Evolutionary conservation across 2,797 vertebrate genomes (phyloP).

Genomic region (Miichthys miiuy): DNA sequence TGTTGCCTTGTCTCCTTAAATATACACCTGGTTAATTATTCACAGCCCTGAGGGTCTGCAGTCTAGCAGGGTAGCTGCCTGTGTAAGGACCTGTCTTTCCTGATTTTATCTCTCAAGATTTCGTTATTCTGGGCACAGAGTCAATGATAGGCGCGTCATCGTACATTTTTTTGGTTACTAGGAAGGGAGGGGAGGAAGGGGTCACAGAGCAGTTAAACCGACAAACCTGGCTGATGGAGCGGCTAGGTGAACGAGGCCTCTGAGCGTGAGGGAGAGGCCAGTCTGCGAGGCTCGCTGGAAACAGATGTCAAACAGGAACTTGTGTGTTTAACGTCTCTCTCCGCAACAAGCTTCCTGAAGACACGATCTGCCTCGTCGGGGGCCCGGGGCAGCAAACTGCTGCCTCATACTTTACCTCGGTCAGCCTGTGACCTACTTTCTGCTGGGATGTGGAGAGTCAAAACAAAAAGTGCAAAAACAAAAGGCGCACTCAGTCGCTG

Average conservation of each 20-base stretch:
- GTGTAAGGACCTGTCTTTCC: slow-evolving; percentile 71
- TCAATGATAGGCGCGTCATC: slow-evolving; percentile 67
- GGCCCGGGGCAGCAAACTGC: slow-evolving; percentile 84
- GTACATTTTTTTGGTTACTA: slow-evolving; percentile 58
- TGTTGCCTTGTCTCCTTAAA: slow-evolving; percentile 54
- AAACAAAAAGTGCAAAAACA: slow-evolving; percentile 62
- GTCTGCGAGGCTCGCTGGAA: slow-evolving; percentile 72
- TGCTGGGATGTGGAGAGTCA: slow-evolving; percentile 67
- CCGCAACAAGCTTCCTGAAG: slow-evolving; percentile 87
- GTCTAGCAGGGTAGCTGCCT: slow-evolving; percentile 58
- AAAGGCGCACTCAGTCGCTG: slow-evolving; percentile 27
- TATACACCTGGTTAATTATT: slow-evolving; percentile 76
- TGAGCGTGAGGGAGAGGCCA: slow-evolving; percentile 17
- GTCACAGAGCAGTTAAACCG: slow-evolving; percentile 76
- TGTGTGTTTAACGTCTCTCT: slow-evolving; percentile 86
- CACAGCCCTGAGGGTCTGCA: slow-evolving; percentile 61
- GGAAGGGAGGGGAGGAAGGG: slow-evolving; percentile 54
- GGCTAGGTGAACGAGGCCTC: slow-evolving; percentile 40
- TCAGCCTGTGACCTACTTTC: slow-evolving; percentile 87
- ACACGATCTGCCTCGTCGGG: slow-evolving; percentile 67
- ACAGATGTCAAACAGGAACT: slow-evolving; percentile 88
- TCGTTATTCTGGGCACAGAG: slow-evolving; percentile 72
- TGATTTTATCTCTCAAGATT: slow-evolving; percentile 75
- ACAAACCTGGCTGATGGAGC: slow-evolving; percentile 48
- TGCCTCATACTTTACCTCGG: slow-evolving; percentile 88